A percentile compares a stretch with the other conserved stretches of the same genome.
These are phyloP conservation scores for Coregonus ussuriensis DNA, from an alignment of 2,797 vertebrate genomes.

Conservation along the genomic window DNA sequence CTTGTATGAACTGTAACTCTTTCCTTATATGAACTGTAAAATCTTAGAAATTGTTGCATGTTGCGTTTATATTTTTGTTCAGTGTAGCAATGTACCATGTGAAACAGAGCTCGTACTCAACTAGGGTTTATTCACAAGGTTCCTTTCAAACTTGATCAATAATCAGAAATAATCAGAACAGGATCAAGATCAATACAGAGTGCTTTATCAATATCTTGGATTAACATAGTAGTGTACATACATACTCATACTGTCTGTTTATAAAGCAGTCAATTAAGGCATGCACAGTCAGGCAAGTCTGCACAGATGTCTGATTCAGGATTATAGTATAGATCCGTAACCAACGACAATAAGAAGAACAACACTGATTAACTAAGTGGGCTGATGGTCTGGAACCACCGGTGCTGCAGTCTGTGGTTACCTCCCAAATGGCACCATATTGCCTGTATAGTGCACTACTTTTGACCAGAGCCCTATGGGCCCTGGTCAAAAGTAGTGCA, in stretches of 20 bases:
- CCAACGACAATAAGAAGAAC: background rate
- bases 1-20: too few species aligned
- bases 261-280: constrained; percentile 52
- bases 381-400: background rate
- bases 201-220: constrained; percentile 34
- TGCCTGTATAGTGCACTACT: background rate
- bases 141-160: constrained; percentile 39
- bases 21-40: too few species aligned
- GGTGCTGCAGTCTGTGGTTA: background rate
- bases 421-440: background rate
- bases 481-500: too few species aligned
- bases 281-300: constrained; percentile 58
- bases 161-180: constrained; percentile 20
- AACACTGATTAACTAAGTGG: background rate
- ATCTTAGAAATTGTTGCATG: too few species aligned
- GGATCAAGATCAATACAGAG: constrained; percentile 38
- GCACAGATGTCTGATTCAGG: constrained; percentile 38
- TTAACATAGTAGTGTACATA: constrained; percentile 40
- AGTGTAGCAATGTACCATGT: background rate
- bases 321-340: constrained; percentile 30
- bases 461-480: background rate
- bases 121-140: constrained; percentile 35
- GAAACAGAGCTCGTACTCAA: constrained; percentile 25
- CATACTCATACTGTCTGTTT: constrained; percentile 28
- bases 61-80: too few species aligned